Percentiles rank a stretch among this genome's conserved stretches.
These are phyloP conservation scores for Poeciliopsis presidionis DNA, from an alignment of 2,797 vertebrate species.

Conservation along the genomic window DNA sequence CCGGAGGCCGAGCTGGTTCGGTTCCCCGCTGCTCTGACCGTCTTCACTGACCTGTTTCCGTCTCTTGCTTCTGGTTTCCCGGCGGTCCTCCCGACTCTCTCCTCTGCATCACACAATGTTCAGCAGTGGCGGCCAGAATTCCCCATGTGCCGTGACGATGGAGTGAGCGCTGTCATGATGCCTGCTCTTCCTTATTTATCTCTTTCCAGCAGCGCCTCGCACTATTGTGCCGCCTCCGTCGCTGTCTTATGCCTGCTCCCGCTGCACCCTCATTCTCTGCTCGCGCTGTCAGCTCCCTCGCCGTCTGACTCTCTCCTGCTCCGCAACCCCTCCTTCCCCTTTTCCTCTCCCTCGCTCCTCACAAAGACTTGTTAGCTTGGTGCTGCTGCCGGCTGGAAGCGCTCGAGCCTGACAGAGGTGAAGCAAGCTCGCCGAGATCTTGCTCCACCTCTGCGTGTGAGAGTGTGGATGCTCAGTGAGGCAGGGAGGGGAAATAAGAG, in stretches of 20 bases:
- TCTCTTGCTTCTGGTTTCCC: slow-evolving; percentile 59
- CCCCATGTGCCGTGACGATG: slow-evolving; percentile 78
- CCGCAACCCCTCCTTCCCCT: slow-evolving; percentile 25
- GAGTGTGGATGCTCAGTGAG: slow-evolving; percentile 11
- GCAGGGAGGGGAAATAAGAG: slow-evolving; percentile 36
- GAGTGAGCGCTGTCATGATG: slow-evolving; percentile 74
- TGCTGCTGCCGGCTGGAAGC: slow-evolving; percentile 86
- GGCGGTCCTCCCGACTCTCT: slow-evolving; percentile 67
- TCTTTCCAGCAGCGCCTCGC: slow-evolving; percentile 45
- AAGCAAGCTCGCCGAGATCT: slow-evolving; percentile 82
- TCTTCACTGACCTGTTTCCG: slow-evolving; percentile 74
- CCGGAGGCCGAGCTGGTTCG: not conserved
- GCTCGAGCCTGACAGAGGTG: slow-evolving; percentile 87
- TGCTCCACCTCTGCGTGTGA: not conserved
- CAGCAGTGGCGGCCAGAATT: slow-evolving; percentile 69
- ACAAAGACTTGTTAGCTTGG: slow-evolving; percentile 93
- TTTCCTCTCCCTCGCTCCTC: slow-evolving; percentile 49
- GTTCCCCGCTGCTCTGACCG: slow-evolving; percentile 5
- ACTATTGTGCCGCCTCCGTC: slow-evolving; percentile 61
- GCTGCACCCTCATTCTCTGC: slow-evolving; percentile 55
- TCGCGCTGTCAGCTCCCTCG: slow-evolving; percentile 58
- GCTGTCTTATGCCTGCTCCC: slow-evolving; percentile 42
- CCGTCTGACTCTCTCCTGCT: slow-evolving; percentile 48
- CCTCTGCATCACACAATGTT: slow-evolving; percentile 65
- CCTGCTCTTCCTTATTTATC: slow-evolving; percentile 45